phyloP scores from a whole-genome alignment of 2,113 vertebrate species.

The Urocitellus parryii region DNA sequence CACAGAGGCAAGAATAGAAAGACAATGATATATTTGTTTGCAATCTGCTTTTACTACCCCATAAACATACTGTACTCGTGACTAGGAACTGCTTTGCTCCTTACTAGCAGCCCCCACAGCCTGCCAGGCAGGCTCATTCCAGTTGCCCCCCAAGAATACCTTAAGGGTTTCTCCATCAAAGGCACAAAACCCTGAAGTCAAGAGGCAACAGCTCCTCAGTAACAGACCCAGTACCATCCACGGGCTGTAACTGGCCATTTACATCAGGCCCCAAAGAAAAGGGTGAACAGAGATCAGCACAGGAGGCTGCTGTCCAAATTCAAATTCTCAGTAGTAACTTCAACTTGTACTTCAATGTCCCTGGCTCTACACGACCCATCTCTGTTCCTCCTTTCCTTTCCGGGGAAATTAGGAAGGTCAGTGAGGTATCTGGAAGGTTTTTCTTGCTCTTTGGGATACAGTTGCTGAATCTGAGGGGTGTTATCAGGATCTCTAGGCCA shows the following conservation, averaged over 20 bases:
- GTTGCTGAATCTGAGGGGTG: not conserved
- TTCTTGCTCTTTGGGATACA: not conserved
- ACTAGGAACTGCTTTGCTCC: not conserved
- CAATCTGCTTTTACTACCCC: constrained; percentile 82
- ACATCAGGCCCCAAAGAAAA: not conserved
- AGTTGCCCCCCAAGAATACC: constrained; percentile 45
- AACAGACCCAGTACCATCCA: too few relatives aligned
- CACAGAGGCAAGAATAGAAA: constrained; percentile 15
- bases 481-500: not conserved
- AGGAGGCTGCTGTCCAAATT: not conserved
- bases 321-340: not conserved
- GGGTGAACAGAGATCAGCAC: not conserved
- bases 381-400: not conserved
- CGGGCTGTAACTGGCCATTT: not conserved
- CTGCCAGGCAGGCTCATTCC: constrained; percentile 5
- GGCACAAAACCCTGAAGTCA: constrained; percentile 24
- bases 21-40: constrained; percentile 52
- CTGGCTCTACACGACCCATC: not conserved
- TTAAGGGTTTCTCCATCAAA: constrained; percentile 43
- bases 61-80: not conserved
- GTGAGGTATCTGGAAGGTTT: not conserved
- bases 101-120: not conserved
- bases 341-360: not conserved
- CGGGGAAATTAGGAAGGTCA: not conserved
- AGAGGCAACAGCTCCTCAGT: not conserved